Percentiles rank a stretch among this genome's conserved stretches.
These are phyloP conservation scores for Theristicus caerulescens DNA, from an alignment of 2,113 vertebrate species.

Conservation along the genomic window DNA sequence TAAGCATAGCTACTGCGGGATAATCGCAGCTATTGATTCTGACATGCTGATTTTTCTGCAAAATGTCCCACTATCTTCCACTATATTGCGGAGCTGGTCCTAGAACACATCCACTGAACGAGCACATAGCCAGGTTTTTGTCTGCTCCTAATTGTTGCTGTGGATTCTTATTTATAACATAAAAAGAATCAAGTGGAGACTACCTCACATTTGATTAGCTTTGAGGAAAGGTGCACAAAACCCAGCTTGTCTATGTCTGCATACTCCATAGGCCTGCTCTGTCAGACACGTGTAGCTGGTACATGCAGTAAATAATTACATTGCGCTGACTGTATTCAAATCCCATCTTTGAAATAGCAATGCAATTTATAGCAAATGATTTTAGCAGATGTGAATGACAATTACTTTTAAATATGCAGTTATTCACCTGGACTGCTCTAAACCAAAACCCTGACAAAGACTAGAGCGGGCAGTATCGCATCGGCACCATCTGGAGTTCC, in stretches of 20 bases:
- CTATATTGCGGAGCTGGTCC: background rate
- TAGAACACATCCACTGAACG: background rate
- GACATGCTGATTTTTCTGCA: background rate
- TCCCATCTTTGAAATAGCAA: background rate
- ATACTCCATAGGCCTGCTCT: rapidly evolving
- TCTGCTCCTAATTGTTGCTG: background rate
- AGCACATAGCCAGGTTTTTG: background rate
- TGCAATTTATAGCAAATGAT: background rate
- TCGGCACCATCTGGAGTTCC: background rate
- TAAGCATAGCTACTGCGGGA: background rate
- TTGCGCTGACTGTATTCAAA: background rate
- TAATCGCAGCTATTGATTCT: slow-evolving; percentile 37
- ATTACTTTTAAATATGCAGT: background rate
- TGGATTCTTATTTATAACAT: background rate
- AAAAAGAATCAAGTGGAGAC: background rate
- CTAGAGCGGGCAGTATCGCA: rapidly evolving
- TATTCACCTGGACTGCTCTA: background rate
- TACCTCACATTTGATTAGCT: rapidly evolving
- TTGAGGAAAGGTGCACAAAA: background rate
- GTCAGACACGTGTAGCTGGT: rapidly evolving
- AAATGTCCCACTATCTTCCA: background rate
- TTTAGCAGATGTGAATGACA: background rate
- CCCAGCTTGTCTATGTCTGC: rapidly evolving
- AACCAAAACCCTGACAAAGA: background rate
- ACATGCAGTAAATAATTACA: rapidly evolving